A percentile compares a stretch with the other conserved stretches of the same genome.
These are phyloP conservation scores for Drosophila pandora DNA, from an alignment of 1,140 invertebrate species.

Conservation along the genomic window DNA sequence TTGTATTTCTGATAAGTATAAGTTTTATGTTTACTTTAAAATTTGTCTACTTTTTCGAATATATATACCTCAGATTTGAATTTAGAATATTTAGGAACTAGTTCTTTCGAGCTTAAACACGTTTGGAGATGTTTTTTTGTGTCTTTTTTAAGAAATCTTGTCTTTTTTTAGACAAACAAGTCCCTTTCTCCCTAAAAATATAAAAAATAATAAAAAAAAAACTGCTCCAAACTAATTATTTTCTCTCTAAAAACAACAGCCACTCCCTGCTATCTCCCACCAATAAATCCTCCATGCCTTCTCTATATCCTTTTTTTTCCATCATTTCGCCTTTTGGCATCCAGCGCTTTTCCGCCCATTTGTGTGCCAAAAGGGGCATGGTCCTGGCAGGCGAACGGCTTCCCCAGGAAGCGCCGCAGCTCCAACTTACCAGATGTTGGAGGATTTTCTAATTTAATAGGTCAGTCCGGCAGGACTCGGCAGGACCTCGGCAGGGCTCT, in stretches of 20 bases:
- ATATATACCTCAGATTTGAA: too few relatives aligned
- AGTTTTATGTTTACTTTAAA: too few relatives aligned
- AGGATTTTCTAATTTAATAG: slow-evolving; percentile 51
- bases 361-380: slow-evolving; percentile 34
- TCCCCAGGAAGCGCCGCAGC: slow-evolving; percentile 14
- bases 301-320: not conserved
- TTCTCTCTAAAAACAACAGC: not conserved
- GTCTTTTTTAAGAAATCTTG: too few relatives aligned
- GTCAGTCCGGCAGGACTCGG: slow-evolving; percentile 12
- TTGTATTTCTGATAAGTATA: too few relatives aligned
- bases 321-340: slow-evolving; percentile 30
- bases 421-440: too few relatives aligned
- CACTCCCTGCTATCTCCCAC: not conserved
- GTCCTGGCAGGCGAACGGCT: slow-evolving; percentile 18
- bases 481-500: slow-evolving; percentile 2
- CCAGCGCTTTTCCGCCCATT: not conserved
- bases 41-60: too few relatives aligned
- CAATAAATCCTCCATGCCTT: slow-evolving; percentile 10
- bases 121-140: too few relatives aligned
- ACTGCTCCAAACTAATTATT: not conserved
- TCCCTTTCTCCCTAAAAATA: too few relatives aligned
- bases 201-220: too few relatives aligned
- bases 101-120: too few relatives aligned
- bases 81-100: too few relatives aligned
- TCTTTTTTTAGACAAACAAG: too few relatives aligned